These are phyloP conservation scores for Drosophila lacteicornis DNA, from an alignment of 1,140 invertebrate species.

Conservation along the genomic window DNA sequence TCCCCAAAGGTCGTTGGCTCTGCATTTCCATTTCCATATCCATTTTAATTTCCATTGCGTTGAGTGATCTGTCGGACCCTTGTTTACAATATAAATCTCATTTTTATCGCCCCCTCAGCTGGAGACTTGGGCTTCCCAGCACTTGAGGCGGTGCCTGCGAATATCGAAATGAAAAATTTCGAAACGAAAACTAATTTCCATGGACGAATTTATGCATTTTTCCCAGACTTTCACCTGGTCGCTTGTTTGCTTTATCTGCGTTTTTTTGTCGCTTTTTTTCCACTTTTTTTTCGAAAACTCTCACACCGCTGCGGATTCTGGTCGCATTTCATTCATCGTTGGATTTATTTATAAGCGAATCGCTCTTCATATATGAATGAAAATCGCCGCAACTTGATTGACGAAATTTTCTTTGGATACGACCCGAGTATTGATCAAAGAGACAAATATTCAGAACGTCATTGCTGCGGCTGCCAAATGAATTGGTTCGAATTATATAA, in stretches of 20 bases:
- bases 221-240: conserved; percentile 66
- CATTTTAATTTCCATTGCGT: conserved; percentile 15
- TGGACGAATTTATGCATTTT: conserved; percentile 61
- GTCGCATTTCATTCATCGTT: conserved; percentile 49
- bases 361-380: conserved; percentile 42
- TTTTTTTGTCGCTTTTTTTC: not conserved
- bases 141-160: conserved; percentile 22
- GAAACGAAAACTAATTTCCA: conserved; percentile 44
- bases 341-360: conserved; percentile 41
- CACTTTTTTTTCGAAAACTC: not conserved
- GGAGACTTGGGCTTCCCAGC: conserved; percentile 24
- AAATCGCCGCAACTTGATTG: conserved; percentile 53
- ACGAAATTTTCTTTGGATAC: conserved; percentile 63
- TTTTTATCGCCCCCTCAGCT: conserved; percentile 22
- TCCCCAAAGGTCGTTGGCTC: conserved; percentile 20
- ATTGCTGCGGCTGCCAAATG: conserved; percentile 49
- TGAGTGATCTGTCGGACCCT: conserved; percentile 17
- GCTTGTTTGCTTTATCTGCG: not conserved
- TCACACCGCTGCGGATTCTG: conserved; percentile 16
- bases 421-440: conserved; percentile 66
- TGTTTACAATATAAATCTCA: conserved; percentile 33
- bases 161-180: conserved; percentile 28
- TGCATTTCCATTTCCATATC: not conserved
- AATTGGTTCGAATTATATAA: conserved; percentile 42
- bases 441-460: conserved; percentile 57